These are phyloP conservation scores for Sebastes nivosus DNA, from an alignment of 2,797 vertebrate species.

Conservation along the genomic window DNA sequence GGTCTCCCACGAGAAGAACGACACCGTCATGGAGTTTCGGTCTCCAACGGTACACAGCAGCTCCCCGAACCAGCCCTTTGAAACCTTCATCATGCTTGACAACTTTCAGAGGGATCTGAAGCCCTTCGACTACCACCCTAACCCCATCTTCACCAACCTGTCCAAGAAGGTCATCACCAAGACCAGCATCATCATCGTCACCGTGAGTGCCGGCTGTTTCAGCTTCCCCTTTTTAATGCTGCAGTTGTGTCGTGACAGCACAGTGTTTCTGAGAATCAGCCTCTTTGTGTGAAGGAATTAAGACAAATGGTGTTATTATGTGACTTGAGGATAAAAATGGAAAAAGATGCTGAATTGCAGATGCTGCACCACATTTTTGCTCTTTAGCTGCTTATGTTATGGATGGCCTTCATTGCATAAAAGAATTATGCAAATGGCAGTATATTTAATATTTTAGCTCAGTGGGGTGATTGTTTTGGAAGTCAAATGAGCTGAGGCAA, in stretches of 20 bases:
- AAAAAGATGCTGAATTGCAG: conserved; percentile 45
- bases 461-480: conserved; percentile 27
- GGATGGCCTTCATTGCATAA: neutral
- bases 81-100: conserved; percentile 86
- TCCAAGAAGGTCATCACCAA: conserved; percentile 88
- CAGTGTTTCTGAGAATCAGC: neutral
- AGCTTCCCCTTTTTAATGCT: neutral
- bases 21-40: conserved; percentile 87
- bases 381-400: conserved; percentile 26
- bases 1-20: conserved; percentile 79
- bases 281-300: conserved; percentile 25
- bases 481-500: conserved; percentile 6
- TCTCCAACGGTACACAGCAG: conserved; percentile 83
- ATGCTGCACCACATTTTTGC: conserved; percentile 11
- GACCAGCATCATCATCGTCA: conserved; percentile 83
- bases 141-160: conserved; percentile 89
- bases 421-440: conserved; percentile 13
- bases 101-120: conserved; percentile 82
- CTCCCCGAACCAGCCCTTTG: conserved; percentile 82
- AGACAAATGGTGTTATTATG: conserved; percentile 44
- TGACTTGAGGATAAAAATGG: conserved; percentile 23
- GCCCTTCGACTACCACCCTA: conserved; percentile 87
- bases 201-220: conserved; percentile 63
- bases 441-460: conserved; percentile 26
- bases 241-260: neutral